Percentiles rank a stretch among this genome's conserved stretches.
These are phyloP conservation scores for Phaonia tiefii DNA, from an alignment of 2,888 invertebrate genomes.

Conservation along the genomic window DNA sequence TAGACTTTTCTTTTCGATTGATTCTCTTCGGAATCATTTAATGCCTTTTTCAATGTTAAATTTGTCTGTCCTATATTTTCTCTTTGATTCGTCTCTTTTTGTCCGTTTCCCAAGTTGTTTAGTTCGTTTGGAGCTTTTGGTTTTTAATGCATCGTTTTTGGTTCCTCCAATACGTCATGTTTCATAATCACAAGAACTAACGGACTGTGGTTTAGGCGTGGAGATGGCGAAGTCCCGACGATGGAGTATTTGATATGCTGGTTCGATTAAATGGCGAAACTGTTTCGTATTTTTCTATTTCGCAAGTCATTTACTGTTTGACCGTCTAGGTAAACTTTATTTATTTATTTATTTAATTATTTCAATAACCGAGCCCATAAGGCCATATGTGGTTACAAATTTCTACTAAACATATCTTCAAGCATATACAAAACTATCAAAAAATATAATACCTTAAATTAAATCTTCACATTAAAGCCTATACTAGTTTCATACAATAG, in stretches of 20 bases:
- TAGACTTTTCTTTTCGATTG: too few species aligned
- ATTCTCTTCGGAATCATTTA: constrained; percentile 32
- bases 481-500: too few species aligned
- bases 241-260: constrained; percentile 15
- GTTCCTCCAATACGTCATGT: not conserved
- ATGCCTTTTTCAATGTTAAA: too few species aligned
- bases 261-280: constrained; percentile 23
- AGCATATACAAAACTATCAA: too few species aligned
- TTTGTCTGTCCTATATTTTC: not conserved
- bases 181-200: not conserved
- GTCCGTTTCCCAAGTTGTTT: not conserved
- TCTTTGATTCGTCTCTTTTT: not conserved
- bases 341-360: too few species aligned
- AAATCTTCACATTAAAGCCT: too few species aligned
- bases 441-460: too few species aligned
- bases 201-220: not conserved
- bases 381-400: too few species aligned
- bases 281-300: constrained; percentile 50
- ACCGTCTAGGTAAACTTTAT: constrained; percentile 36
- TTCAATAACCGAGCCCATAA: too few species aligned
- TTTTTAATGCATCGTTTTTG: not conserved
- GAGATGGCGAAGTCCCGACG: not conserved
- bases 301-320: constrained; percentile 24
- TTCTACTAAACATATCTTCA: too few species aligned
- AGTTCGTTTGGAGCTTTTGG: constrained; percentile 23